Percentiles rank a stretch among this genome's conserved stretches.
Conservation (phyloP, 2,797 vertebrate species). For the Anabas testudineus region DNA sequence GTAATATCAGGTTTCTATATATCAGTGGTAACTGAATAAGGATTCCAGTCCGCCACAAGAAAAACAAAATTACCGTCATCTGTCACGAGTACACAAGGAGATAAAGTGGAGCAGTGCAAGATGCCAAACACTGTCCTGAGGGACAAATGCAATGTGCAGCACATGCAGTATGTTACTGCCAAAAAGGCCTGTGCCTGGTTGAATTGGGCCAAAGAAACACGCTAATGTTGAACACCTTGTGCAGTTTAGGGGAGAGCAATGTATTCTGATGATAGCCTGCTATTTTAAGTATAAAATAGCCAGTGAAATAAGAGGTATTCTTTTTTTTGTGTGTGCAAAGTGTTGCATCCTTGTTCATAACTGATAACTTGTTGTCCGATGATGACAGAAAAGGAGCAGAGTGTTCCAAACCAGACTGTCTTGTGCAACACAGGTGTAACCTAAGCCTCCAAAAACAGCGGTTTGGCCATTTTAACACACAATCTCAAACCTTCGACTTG, state of each 20-base stretch:
- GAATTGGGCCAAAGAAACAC: conserved; percentile 44
- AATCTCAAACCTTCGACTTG: neutral
- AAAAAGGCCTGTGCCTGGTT: conserved; percentile 48
- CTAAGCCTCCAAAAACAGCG: neutral
- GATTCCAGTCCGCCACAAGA: conserved; percentile 35
- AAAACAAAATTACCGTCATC: conserved; percentile 30
- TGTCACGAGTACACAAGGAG: conserved; percentile 29
- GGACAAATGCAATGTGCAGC: conserved; percentile 60
- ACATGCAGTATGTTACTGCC: conserved; percentile 31
- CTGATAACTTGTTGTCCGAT: conserved; percentile 2
- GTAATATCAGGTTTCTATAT: conserved; percentile 25
- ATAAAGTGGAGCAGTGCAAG: conserved; percentile 65
- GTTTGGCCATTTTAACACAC: neutral
- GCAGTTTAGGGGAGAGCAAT: conserved; percentile 18
- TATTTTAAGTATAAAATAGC: conserved; percentile 11
- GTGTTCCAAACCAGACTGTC: conserved; percentile 6
- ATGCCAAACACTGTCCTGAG: conserved; percentile 57
- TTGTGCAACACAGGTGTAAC: conserved; percentile 19
- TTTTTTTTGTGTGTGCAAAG: conserved; percentile 1
- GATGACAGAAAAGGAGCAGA: conserved; percentile 10
- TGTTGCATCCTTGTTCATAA: neutral
- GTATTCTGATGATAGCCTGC: neutral
- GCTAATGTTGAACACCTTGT: conserved; percentile 20
- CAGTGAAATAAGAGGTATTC: neutral
- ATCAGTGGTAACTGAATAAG: conserved; percentile 29